Evolutionary conservation across 2,113 vertebrate genomes (phyloP).

Genomic region (Labrus mixtus): DNA sequence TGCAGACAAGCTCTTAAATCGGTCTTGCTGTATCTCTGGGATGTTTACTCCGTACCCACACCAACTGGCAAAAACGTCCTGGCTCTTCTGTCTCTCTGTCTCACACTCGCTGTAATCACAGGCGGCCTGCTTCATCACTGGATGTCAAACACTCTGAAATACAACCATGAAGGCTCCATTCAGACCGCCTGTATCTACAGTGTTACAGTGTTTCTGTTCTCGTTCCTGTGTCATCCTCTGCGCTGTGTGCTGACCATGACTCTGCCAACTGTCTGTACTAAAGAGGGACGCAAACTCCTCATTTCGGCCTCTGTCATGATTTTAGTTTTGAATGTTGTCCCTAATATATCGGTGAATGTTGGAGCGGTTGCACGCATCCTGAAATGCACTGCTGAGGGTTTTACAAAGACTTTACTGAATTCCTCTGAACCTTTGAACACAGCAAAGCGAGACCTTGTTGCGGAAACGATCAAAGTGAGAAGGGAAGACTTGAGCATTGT

Average conservation of each 20-base stretch:
- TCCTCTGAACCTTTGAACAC: constrained; percentile 82
- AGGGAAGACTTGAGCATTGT: constrained; percentile 38
- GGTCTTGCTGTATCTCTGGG: constrained; percentile 80
- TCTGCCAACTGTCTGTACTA: constrained; percentile 88
- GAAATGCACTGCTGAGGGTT: constrained; percentile 88
- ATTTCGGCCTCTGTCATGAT: constrained; percentile 87
- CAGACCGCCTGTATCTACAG: constrained; percentile 73
- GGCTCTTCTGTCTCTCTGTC: constrained; percentile 85
- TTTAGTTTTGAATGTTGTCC: constrained; percentile 84
- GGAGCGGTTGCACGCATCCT: constrained; percentile 82
- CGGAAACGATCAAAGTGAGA: constrained; percentile 32
- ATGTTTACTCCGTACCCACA: constrained; percentile 85
- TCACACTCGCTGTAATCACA: constrained; percentile 61
- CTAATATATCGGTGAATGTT: constrained; percentile 88
- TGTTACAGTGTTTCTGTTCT: constrained; percentile 78
- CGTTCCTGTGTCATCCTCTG: constrained; percentile 87
- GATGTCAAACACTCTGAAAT: constrained; percentile 86
- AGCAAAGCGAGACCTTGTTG: constrained; percentile 81
- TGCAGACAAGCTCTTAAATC: constrained; percentile 37
- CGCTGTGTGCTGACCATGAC: constrained; percentile 91
- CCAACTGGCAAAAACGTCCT: constrained; percentile 82
- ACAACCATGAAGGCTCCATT: constrained; percentile 57
- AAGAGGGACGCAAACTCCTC: constrained; percentile 89
- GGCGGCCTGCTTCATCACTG: constrained; percentile 86
- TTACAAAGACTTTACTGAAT: constrained; percentile 87